Conservation (phyloP, 2,113 vertebrate species). For the Sitta europaea region DNA sequence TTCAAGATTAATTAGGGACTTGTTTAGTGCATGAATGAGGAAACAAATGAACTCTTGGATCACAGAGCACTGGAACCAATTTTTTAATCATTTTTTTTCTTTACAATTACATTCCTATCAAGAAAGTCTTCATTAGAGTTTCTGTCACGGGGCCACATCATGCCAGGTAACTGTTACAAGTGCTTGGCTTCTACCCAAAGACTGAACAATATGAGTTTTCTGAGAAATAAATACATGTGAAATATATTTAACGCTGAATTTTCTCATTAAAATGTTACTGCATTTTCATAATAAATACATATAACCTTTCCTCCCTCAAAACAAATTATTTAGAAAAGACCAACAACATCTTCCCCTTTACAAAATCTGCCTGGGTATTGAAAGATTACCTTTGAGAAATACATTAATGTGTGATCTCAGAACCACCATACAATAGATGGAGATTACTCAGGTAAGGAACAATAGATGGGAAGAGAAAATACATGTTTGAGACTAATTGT, state of each 20-base stretch:
- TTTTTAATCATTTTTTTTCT: slow-evolving; percentile 70
- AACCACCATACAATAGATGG: neutral
- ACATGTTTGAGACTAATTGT: neutral
- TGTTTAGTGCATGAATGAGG: slow-evolving; percentile 74
- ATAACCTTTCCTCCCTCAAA: slow-evolving; percentile 8
- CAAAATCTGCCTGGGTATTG: neutral
- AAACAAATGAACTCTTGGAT: slow-evolving; percentile 74
- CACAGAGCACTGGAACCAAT: slow-evolving; percentile 65
- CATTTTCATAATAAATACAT: slow-evolving; percentile 16
- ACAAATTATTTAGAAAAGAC: neutral
- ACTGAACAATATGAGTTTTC: slow-evolving; percentile 39
- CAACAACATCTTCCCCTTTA: neutral
- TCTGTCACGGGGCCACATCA: slow-evolving; percentile 51
- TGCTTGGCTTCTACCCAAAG: slow-evolving; percentile 31
- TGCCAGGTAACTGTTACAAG: slow-evolving; percentile 42
- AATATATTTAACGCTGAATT: neutral
- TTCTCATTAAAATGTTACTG: slow-evolving; percentile 11
- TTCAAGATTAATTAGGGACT: slow-evolving; percentile 77
- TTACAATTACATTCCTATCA: slow-evolving; percentile 71
- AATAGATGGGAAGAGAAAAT: neutral
- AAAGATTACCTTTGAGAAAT: slow-evolving; percentile 15
- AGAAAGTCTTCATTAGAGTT: slow-evolving; percentile 69
- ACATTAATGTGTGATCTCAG: neutral
- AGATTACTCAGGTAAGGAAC: neutral
- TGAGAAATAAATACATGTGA: neutral